Conservation (phyloP, 2,888 invertebrate species). For the Standfussiana lucernea region DNA sequence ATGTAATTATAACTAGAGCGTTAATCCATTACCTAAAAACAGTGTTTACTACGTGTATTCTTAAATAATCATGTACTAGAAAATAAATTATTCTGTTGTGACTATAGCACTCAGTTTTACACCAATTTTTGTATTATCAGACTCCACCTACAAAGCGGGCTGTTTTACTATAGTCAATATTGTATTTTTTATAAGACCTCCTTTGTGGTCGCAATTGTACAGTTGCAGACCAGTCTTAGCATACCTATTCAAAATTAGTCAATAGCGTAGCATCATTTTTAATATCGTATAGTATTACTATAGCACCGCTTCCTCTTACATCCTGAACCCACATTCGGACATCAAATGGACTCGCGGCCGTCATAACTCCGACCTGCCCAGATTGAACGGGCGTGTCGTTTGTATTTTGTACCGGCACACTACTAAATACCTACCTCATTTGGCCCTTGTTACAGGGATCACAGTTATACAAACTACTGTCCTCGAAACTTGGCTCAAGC, state of each 20-base stretch:
- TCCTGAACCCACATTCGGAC: constrained; percentile 65
- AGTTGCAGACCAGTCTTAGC: no score
- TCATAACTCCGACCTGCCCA: constrained; percentile 82
- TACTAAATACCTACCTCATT: constrained; percentile 70
- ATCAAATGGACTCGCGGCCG: constrained; percentile 78
- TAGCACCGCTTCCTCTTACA: constrained; percentile 35
- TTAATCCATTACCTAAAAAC: not conserved
- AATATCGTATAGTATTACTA: no score
- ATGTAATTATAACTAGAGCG: not conserved
- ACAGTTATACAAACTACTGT: constrained; percentile 71
- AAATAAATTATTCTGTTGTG: not conserved
- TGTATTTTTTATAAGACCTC: no score
- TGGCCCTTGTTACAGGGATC: constrained; percentile 77
- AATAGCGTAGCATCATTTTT: no score
- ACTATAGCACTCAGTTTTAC: no score
- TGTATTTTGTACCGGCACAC: constrained; percentile 73
- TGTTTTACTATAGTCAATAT: no score
- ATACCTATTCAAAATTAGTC: no score
- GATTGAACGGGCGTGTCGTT: constrained; percentile 80
- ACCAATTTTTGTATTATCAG: no score
- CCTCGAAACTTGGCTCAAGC: constrained; percentile 54
- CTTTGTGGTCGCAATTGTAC: no score
- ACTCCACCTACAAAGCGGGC: no score
- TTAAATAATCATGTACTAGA: no score
- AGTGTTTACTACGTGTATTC: not conserved